These are phyloP conservation scores for Heliconius charithonia DNA, from an alignment of 2,888 invertebrate species.

Conservation along the genomic window DNA sequence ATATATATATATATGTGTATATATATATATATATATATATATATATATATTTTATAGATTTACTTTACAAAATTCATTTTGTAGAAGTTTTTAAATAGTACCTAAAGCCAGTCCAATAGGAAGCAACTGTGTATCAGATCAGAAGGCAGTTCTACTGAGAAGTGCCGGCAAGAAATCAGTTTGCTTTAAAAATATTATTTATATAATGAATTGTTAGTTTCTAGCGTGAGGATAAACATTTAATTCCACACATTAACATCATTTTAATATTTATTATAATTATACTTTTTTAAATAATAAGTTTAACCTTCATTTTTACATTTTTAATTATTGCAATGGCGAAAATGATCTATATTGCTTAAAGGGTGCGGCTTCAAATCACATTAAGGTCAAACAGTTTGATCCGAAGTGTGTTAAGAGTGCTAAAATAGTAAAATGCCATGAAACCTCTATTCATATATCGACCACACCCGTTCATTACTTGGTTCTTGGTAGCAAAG, in stretches of 20 bases:
- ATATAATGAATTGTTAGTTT: background rate
- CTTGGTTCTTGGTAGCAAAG: background rate
- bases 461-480: slow-evolving; percentile 19
- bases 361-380: background rate
- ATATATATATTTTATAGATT: no score
- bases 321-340: background rate
- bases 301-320: background rate
- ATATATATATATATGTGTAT: no score
- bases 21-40: no score
- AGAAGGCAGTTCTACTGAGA: background rate
- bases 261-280: background rate
- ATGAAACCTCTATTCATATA: background rate
- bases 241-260: background rate
- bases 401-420: background rate
- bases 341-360: background rate
- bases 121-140: background rate
- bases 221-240: background rate
- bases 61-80: no score
- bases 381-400: background rate
- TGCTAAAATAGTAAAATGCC: background rate
- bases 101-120: background rate
- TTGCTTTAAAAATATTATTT: background rate
- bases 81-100: background rate
- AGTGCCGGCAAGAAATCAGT: background rate
- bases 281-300: background rate